Evolutionary conservation across 2,797 vertebrate species (phyloP).

Genomic region (Rhynchonycteris naso): DNA sequence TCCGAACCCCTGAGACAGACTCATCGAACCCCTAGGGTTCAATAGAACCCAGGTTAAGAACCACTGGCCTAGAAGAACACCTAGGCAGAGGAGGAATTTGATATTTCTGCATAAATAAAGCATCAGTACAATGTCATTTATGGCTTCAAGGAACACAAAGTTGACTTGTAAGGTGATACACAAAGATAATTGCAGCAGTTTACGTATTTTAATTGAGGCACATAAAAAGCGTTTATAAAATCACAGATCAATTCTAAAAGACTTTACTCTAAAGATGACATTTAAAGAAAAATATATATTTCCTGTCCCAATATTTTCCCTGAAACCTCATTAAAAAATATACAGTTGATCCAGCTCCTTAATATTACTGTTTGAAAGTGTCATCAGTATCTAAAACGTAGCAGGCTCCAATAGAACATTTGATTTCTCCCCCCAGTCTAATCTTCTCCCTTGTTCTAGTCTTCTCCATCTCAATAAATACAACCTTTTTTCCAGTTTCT

Average conservation of each 20-base stretch:
- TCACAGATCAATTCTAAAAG: slow-evolving; percentile 2
- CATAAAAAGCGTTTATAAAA: not conserved
- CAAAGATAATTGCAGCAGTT: not conserved
- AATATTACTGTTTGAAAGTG: not conserved
- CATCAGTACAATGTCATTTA: not conserved
- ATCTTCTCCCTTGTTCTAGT: not conserved
- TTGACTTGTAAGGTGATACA: not conserved
- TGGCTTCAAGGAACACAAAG: not conserved
- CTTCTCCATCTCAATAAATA: not conserved
- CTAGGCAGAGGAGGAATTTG: not conserved
- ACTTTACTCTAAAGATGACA: not conserved
- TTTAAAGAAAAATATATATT: not conserved
- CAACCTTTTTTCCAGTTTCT: not conserved
- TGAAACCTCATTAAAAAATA: not conserved
- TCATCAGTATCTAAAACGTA: not conserved
- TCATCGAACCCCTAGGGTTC: too few relatives aligned
- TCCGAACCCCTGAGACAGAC: too few relatives aligned
- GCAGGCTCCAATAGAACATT: not conserved
- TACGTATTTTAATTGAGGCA: not conserved
- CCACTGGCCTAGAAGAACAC: too few relatives aligned
- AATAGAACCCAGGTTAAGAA: too few relatives aligned
- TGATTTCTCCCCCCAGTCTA: not conserved
- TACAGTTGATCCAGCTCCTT: not conserved
- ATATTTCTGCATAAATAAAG: not conserved
- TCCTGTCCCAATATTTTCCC: not conserved